phyloP scores from a whole-genome alignment of 2,113 vertebrate species.

The Tachysurus fulvidraco region DNA sequence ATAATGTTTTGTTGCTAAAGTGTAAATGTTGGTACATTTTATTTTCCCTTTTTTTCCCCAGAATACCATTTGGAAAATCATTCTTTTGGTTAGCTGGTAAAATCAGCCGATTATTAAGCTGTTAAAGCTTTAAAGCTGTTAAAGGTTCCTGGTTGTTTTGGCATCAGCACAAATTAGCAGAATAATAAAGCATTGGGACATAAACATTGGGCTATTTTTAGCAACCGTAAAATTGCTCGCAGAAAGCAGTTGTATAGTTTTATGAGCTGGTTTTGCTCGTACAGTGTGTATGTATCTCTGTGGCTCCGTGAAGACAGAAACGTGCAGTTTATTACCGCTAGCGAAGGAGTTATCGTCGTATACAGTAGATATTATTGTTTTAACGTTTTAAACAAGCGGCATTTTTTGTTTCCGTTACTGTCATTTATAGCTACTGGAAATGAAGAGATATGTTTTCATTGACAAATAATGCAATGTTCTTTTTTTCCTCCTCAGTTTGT shows the following conservation, averaged over 20 bases:
- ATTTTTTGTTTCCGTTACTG: background rate
- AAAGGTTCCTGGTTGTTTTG: background rate
- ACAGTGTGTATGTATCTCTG: background rate
- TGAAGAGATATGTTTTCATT: background rate
- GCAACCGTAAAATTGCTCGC: background rate
- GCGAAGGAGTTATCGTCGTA: background rate
- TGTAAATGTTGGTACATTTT: background rate
- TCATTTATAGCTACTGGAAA: background rate
- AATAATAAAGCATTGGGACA: background rate
- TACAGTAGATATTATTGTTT: background rate
- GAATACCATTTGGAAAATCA: background rate
- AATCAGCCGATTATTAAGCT: background rate
- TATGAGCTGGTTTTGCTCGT: background rate
- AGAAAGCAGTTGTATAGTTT: background rate
- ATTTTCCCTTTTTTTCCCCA: background rate
- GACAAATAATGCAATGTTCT: background rate
- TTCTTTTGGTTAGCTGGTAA: background rate
- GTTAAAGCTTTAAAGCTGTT: too few species aligned
- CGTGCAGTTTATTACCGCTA: background rate
- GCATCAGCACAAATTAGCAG: background rate
- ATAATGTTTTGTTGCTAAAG: background rate
- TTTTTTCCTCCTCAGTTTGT: slow-evolving; percentile 84
- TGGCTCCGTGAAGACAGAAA: background rate
- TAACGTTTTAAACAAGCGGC: background rate
- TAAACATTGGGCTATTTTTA: background rate